Base-by-base conservation (phyloP, 2,113 vertebrate species). In the Rhinichthys klamathensis region DNA sequence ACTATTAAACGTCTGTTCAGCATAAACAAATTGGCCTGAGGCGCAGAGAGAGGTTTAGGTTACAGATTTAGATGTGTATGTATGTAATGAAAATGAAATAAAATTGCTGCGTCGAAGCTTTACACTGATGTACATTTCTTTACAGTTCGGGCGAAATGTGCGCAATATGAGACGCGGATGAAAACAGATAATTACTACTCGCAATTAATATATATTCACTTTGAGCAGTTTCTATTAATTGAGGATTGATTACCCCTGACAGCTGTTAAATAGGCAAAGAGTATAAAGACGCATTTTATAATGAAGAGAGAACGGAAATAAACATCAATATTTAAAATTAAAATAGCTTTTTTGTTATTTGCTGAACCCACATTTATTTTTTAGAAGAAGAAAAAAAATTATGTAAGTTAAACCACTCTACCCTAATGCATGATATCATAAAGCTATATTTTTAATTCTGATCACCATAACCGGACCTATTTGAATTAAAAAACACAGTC, bases 21-120 rank as follows among this genome's bases (percentile, higher is more conserved):
- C 96, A 97, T 97, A 97, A 97, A 97, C 95, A 97, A 96, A 96
- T 96, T 93, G 96, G 95, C 96, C 96, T 96, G 95, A 54, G 96
- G 94, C 95, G 94, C 91, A 94, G 95, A 89, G 76, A 77, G 67
- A 41, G 58, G 49, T 86, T 74, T 76, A 84, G 30, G 21, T 85
- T 49, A 80, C 74, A 27, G 67, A n/a, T 83, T 41, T 78, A 67
- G 75, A 85, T 51, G 67, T 13, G 13, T 86, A n/a, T 63, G 6
- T n/a, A 27, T 16, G 70, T 3, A 30, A 16, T 35, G 12, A 16
- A 10, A 38, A n/a, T 72, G 21, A 72, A 41, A 30, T 30, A 10
- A 76, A 51, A 27, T 2, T 4, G 25, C 16, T 16, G 1, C 25
- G 16, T 32, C 44, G 18, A 21, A 21, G 16, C 51, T 56, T 18